Evolutionary conservation across 2,113 vertebrate genomes (phyloP).

Genomic region (Actenoides lindsayi): DNA sequence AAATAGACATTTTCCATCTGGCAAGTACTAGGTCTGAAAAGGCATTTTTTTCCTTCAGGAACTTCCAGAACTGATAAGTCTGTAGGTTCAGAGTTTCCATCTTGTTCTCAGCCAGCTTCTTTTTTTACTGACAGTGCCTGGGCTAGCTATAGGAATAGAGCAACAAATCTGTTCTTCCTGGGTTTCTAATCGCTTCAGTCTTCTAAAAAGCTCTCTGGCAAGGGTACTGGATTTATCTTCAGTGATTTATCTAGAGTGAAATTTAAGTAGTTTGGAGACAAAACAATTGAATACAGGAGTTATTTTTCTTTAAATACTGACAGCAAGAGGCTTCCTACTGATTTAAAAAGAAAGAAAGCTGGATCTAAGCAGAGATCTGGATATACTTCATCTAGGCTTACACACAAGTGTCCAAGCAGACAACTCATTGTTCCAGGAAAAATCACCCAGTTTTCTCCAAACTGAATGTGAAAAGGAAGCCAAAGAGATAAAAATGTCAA

Average conservation of each 20-base stretch:
- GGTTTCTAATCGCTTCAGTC: background rate
- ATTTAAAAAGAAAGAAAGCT: background rate
- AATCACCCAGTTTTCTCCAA: background rate
- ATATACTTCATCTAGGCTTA: background rate
- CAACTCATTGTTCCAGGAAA: background rate
- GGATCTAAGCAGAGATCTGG: background rate
- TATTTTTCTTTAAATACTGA: background rate
- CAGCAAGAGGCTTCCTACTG: background rate
- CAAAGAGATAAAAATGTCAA: background rate
- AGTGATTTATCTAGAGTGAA: background rate
- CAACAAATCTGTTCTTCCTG: slow-evolving; percentile 36
- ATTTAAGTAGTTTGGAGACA: slow-evolving; percentile 34
- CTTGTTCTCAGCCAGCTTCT: slow-evolving; percentile 10
- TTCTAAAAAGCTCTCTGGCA: slow-evolving; percentile 40
- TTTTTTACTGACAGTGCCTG: slow-evolving; percentile 24
- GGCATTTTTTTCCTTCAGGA: background rate
- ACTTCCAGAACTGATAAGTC: background rate
- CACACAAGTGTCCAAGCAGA: background rate
- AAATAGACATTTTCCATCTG: background rate
- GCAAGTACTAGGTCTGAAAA: background rate
- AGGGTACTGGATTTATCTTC: slow-evolving; percentile 17
- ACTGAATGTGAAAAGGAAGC: background rate
- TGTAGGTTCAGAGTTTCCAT: background rate
- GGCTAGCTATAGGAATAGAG: background rate
- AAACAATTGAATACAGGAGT: background rate